These are phyloP conservation scores for Germaria angustata DNA, from an alignment of 2,888 invertebrate species.

Conservation along the genomic window DNA sequence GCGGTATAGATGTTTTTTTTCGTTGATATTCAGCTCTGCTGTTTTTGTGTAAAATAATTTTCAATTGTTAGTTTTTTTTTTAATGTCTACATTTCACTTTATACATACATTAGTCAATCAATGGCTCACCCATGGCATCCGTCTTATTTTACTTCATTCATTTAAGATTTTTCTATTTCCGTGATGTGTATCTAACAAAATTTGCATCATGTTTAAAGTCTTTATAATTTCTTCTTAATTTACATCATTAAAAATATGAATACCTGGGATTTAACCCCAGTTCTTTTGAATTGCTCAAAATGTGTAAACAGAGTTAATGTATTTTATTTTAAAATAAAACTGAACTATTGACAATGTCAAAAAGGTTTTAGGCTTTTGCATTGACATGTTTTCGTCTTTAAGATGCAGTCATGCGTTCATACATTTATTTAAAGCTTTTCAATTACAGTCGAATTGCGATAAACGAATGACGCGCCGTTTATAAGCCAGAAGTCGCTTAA, in stretches of 20 bases:
- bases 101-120: neutral
- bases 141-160: neutral
- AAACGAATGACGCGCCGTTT: too few species aligned
- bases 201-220: too few species aligned
- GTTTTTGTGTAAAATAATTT: too few species aligned
- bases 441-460: too few species aligned
- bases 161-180: neutral
- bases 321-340: neutral
- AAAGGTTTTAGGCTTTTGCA: neutral
- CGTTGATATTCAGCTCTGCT: neutral
- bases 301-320: neutral
- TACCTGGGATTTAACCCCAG: neutral
- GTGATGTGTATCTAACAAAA: too few species aligned
- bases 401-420: conserved; percentile 21
- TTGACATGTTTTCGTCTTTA: too few species aligned
- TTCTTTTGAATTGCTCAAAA: neutral
- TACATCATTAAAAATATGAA: neutral
- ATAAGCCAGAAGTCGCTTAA: too few species aligned
- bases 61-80: neutral
- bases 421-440: neutral
- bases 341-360: neutral
- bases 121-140: neutral
- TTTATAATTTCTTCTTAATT: neutral
- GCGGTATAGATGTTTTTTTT: too few species aligned
- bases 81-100: neutral